Base-by-base conservation (phyloP, 2,888 invertebrate species). In the Mesochorus sp. region DNA sequence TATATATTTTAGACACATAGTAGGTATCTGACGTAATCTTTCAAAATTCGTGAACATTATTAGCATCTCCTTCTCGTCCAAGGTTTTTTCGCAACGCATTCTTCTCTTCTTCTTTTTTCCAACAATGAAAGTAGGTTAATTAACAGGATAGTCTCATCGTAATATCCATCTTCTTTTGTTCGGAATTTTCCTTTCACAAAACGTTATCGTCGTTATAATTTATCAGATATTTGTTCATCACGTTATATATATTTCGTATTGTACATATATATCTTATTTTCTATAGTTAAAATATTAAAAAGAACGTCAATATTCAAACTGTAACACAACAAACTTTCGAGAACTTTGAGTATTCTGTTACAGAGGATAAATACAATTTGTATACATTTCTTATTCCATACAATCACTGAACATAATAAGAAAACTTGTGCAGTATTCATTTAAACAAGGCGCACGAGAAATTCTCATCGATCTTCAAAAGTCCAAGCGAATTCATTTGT, bases 61-160 rank as follows among this genome's bases (percentile, higher is more conserved):
- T 62, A 57, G 62, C 53, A 21, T 64, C 57, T 12, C 10, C n/a
- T 17, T 28, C 31, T 19, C 21, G 19, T 42, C 53, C 62, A 34
- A 68, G 34, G 51, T 62, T 61, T 57, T 4, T 4, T 59, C 34
- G 19, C 17, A 44, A 39, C 53, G 28, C 49, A 49, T 26, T 59
- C 37, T 12, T 14, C 26, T 55, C 28, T 42, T 5, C 10, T 26
- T 28, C 28, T n/a, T 17, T 28, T 53, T 34, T 61, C 4, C 10
- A 26, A 49, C 61, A 19, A 68, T 44, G 34, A 19, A 66, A 70
- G 28, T 70, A 28, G 75, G 68, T 62, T 68, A 75, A 75, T 75
- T 75, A 62, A 68, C 51, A 49, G 19, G 57, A 55, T 70, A 62
- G 55, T 49, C 57, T 44, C 34, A 12, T 34, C 10, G 21, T 21